Evolutionary conservation across 2,888 invertebrate genomes (phyloP).

Genomic region (Encarsia formosa): DNA sequence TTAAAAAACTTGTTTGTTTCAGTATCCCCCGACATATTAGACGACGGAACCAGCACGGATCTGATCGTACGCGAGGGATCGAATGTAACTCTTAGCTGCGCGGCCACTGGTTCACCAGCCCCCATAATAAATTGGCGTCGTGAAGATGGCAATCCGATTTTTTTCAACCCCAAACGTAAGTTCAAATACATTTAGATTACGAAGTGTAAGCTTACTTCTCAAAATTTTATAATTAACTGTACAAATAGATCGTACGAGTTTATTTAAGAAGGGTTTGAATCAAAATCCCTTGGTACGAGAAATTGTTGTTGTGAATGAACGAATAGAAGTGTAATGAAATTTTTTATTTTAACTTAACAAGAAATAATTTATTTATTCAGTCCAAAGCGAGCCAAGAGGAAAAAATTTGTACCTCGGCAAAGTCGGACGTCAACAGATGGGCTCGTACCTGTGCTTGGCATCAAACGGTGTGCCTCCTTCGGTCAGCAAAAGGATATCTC

Average conservation of each 20-base stretch:
- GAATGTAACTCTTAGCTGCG: constrained; percentile 71
- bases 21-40: constrained; percentile 78
- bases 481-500: constrained; percentile 53
- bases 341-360: no score
- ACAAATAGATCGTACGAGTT: no score
- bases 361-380: no score
- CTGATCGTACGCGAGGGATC: constrained; percentile 75
- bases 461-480: constrained; percentile 54
- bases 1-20: constrained; percentile 34
- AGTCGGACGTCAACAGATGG: constrained; percentile 54
- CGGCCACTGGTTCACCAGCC: constrained; percentile 74
- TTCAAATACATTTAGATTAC: no score
- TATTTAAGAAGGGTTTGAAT: no score
- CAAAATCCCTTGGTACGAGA: no score
- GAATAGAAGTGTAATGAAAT: no score
- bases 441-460: constrained; percentile 53
- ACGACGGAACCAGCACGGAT: constrained; percentile 71
- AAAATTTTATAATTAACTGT: no score
- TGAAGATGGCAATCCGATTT: constrained; percentile 66
- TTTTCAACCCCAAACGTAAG: no score
- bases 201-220: no score
- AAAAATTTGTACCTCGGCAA: no score
- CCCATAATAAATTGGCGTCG: constrained; percentile 79
- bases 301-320: no score
- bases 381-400: constrained; percentile 60